phyloP scores from a whole-genome alignment of 2,888 invertebrate species.

The Nymphalis polychloros region DNA sequence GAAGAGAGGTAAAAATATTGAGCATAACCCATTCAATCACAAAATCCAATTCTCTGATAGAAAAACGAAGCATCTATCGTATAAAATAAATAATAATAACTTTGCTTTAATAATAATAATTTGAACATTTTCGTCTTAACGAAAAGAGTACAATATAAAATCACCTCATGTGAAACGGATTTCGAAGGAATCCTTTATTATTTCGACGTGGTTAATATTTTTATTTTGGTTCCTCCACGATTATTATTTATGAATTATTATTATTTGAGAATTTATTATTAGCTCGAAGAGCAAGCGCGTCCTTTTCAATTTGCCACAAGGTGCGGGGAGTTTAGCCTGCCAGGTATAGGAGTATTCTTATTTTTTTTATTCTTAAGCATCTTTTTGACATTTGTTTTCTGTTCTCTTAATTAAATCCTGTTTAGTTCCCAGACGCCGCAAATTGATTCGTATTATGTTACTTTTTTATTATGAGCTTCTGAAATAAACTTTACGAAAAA shows the following conservation, averaged over 20 bases:
- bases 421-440: slow-evolving; percentile 59
- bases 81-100: neutral
- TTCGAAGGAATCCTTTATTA: slow-evolving; percentile 77
- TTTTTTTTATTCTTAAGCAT: slow-evolving; percentile 52
- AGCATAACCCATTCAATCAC: too few relatives aligned
- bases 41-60: too few relatives aligned
- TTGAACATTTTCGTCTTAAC: neutral
- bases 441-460: slow-evolving; percentile 63
- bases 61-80: too few relatives aligned
- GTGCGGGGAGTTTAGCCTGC: slow-evolving; percentile 52
- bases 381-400: slow-evolving; percentile 70
- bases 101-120: neutral
- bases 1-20: too few relatives aligned
- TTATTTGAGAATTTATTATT: slow-evolving; percentile 81
- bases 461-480: slow-evolving; percentile 24
- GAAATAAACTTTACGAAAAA: slow-evolving; percentile 14
- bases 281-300: slow-evolving; percentile 73
- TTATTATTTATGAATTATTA: slow-evolving; percentile 83
- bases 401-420: slow-evolving; percentile 71
- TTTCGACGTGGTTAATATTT: slow-evolving; percentile 78
- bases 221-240: slow-evolving; percentile 77
- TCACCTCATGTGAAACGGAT: slow-evolving; percentile 59
- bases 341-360: slow-evolving; percentile 48
- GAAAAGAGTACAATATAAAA: slow-evolving; percentile 39
- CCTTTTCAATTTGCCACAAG: slow-evolving; percentile 81